These are phyloP conservation scores for Masticophis lateralis DNA, from an alignment of 2,797 vertebrate genomes.

Conservation along the genomic window DNA sequence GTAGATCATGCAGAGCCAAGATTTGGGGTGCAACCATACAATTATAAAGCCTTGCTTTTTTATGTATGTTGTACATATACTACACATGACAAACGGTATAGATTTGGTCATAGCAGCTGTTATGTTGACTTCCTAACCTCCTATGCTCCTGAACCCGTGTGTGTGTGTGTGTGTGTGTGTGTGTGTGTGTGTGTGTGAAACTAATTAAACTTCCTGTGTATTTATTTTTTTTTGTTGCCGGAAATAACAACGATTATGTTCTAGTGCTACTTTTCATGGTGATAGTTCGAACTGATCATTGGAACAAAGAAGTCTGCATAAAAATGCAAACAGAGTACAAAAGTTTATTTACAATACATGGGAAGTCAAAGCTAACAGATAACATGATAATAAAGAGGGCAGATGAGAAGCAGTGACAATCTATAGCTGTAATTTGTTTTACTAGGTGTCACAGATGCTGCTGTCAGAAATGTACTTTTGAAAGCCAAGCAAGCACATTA, in stretches of 20 bases:
- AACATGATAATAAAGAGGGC: slow-evolving; percentile 28
- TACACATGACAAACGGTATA: not conserved
- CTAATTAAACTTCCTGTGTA: slow-evolving; percentile 60
- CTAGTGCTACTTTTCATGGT: slow-evolving; percentile 53
- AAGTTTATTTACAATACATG: slow-evolving; percentile 8
- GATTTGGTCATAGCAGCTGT: not conserved
- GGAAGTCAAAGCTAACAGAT: slow-evolving; percentile 43
- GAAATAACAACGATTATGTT: slow-evolving; percentile 62
- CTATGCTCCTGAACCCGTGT: slow-evolving; percentile 51
- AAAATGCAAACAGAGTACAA: slow-evolving; percentile 27
- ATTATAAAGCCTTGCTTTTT: not conserved
- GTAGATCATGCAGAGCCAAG: slow-evolving; percentile 38
- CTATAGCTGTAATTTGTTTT: slow-evolving; percentile 39
- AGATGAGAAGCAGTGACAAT: slow-evolving; percentile 29
- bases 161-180: slow-evolving; percentile 53
- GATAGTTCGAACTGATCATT: slow-evolving; percentile 45
- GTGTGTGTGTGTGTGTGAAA: slow-evolving; percentile 57
- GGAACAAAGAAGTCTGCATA: slow-evolving; percentile 50
- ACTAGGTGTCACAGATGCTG: slow-evolving; percentile 24
- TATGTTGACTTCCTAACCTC: not conserved
- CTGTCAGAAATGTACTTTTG: slow-evolving; percentile 20
- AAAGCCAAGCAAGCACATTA: not conserved
- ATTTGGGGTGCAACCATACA: not conserved
- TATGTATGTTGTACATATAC: not conserved
- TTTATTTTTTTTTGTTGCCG: slow-evolving; percentile 26